phyloP scores from a whole-genome alignment of 2,797 vertebrate genomes.

The Hirundo rustica region DNA sequence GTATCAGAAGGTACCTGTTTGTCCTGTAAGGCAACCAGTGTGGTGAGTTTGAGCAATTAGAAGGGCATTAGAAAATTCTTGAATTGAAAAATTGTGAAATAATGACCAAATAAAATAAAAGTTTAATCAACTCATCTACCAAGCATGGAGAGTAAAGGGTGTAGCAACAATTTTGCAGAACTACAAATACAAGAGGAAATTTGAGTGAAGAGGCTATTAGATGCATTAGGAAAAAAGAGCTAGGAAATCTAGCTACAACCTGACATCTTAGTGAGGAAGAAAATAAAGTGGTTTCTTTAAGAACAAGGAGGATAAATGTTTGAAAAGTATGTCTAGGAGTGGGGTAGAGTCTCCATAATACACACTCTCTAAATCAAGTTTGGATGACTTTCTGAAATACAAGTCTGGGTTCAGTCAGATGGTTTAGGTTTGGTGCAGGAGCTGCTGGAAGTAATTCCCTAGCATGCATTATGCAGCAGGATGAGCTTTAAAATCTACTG shows the following conservation, averaged over 20 bases:
- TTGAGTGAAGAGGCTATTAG: neutral
- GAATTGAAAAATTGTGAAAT: neutral
- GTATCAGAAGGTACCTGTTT: neutral
- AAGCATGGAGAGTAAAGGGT: neutral
- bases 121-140: neutral
- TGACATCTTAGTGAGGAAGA: neutral
- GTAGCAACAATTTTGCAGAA: neutral
- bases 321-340: neutral
- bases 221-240: neutral
- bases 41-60: neutral
- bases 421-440: neutral
- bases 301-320: neutral
- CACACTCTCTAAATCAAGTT: neutral
- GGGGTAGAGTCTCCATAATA: neutral
- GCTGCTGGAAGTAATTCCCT: conserved; percentile 2
- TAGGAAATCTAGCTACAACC: neutral
- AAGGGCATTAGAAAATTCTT: neutral
- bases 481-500: conserved; percentile 33
- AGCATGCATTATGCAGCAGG: conserved; percentile 14
- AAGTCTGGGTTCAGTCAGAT: neutral
- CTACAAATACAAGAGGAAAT: neutral
- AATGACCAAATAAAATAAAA: neutral
- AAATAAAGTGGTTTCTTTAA: neutral
- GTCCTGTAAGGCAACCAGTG: neutral
- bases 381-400: neutral